A percentile compares a stretch with the other conserved stretches of the same genome.
These are phyloP conservation scores for Percopsis omiscomaycus DNA, from an alignment of 2,797 vertebrate genomes.

Conservation along the genomic window DNA sequence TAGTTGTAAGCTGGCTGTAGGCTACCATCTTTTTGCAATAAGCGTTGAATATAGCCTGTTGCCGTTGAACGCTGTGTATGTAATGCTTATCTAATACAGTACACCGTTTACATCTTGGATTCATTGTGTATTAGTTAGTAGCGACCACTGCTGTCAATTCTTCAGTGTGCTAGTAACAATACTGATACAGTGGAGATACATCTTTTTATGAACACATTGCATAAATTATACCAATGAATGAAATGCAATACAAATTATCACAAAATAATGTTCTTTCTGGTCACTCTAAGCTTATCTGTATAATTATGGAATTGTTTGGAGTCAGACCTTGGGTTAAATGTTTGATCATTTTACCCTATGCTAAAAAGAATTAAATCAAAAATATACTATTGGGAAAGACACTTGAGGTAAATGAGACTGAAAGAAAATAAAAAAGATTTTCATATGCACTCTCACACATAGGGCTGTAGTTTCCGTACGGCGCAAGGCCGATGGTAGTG, in stretches of 20 bases:
- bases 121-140: too few species aligned
- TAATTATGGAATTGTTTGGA: not conserved
- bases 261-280: too few species aligned
- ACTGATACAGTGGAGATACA: too few species aligned
- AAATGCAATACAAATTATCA: too few species aligned
- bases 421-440: slow-evolving; percentile 29
- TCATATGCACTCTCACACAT: slow-evolving; percentile 11
- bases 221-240: too few species aligned
- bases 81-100: not conserved
- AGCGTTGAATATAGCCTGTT: not conserved
- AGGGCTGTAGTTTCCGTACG: too few species aligned
- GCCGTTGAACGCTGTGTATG: not conserved
- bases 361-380: too few species aligned
- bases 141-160: too few species aligned
- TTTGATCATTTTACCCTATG: not conserved
- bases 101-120: not conserved
- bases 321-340: not conserved
- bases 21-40: not conserved
- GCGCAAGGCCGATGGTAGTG: too few species aligned
- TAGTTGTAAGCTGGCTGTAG: slow-evolving; percentile 16
- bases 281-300: too few species aligned
- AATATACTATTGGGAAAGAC: not conserved
- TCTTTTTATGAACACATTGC: too few species aligned
- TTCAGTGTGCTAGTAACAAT: too few species aligned
- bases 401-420: slow-evolving; percentile 23